Percentiles rank a stretch among this genome's conserved stretches.
These are phyloP conservation scores for Lepidonotus clava DNA, from an alignment of 2,888 invertebrate genomes.

Conservation along the genomic window DNA sequence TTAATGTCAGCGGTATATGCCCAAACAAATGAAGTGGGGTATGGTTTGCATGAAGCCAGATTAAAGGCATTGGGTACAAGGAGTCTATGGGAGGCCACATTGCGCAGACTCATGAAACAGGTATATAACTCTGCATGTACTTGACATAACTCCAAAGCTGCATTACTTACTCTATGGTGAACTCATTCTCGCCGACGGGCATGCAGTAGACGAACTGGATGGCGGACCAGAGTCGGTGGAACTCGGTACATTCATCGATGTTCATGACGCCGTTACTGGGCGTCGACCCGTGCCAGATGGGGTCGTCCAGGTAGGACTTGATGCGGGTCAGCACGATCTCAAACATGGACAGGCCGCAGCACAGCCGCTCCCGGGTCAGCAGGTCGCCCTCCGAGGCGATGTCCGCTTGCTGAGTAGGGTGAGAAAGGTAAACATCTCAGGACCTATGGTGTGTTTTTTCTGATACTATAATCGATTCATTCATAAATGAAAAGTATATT, in stretches of 20 bases:
- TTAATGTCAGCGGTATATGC: no score
- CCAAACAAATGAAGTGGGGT: no score
- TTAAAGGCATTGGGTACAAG: no score
- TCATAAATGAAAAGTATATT: no score
- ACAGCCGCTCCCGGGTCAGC: conserved; percentile 96
- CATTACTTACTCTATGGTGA: conserved; percentile 95
- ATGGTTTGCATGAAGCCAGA: no score
- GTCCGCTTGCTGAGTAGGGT: conserved; percentile 96
- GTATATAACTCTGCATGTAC: no score
- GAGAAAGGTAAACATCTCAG: no score
- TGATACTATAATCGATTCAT: no score
- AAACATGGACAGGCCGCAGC: conserved; percentile 98
- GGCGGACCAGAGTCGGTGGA: conserved; percentile 97
- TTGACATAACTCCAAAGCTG: no score
- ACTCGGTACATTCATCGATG: conserved; percentile 97
- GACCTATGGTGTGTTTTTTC: no score
- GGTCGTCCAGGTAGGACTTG: conserved; percentile 86
- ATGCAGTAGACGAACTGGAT: conserved; percentile 98
- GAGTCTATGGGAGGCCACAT: no score
- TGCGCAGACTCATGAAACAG: no score
- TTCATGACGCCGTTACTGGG: conserved; percentile 94
- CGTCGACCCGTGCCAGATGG: conserved; percentile 90
- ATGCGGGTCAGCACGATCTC: conserved; percentile 95
- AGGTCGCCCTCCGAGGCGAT: conserved; percentile 97
- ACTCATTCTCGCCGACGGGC: conserved; percentile 96